phyloP scores from a whole-genome alignment of 2,113 vertebrate species.

The Phocoena phocoena region DNA sequence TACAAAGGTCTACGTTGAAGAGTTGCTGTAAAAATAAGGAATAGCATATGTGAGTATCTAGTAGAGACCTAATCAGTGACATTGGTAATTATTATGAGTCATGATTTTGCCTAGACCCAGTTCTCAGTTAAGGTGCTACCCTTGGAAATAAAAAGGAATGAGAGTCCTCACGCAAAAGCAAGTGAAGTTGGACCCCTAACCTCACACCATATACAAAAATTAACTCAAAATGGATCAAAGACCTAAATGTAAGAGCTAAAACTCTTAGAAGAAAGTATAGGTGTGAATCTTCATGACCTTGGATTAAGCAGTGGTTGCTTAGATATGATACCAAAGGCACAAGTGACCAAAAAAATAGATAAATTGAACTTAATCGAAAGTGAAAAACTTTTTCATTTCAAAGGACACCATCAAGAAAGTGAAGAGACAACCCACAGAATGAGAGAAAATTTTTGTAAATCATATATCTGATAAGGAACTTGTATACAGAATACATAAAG shows the following conservation, averaged over 20 bases:
- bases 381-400: constrained; percentile 15
- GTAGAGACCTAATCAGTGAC: neutral
- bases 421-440: neutral
- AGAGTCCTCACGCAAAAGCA: neutral
- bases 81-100: constrained; percentile 25
- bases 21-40: constrained; percentile 10
- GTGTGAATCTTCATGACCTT: constrained; percentile 12
- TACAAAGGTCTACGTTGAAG: neutral
- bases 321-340: constrained; percentile 3
- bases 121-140: neutral
- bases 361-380: constrained; percentile 8
- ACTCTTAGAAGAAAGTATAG: constrained; percentile 32
- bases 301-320: constrained; percentile 12
- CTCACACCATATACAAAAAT: neutral
- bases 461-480: neutral
- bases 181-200: neutral
- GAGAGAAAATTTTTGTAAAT: neutral
- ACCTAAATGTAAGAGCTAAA: constrained; percentile 29
- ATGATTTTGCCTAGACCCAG: constrained; percentile 2
- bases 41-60: neutral
- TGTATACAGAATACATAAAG: constrained; percentile 13
- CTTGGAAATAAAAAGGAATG: neutral
- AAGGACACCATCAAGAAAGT: constrained; percentile 24
- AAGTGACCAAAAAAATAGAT: neutral
- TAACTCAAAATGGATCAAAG: constrained; percentile 36